Conservation (phyloP, 2,113 vertebrate species). For the Calidris pugnax region DNA sequence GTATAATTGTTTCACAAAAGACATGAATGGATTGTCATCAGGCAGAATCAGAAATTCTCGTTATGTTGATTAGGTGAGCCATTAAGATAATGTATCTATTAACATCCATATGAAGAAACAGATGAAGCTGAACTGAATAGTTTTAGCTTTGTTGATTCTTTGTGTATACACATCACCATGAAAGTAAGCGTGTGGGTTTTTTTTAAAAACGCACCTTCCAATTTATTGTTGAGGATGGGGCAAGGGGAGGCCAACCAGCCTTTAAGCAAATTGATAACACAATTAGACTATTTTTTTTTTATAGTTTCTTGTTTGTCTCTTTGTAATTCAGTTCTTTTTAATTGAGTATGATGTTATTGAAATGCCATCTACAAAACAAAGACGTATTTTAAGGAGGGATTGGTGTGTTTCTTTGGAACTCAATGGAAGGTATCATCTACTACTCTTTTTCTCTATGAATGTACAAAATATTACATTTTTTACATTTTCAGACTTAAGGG, state of each 20-base stretch:
- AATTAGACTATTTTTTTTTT: neutral
- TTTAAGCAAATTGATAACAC: slow-evolving; percentile 10
- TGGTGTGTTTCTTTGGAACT: neutral
- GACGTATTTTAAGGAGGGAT: neutral
- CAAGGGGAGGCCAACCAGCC: neutral
- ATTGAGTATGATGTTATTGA: neutral
- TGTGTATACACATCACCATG: neutral
- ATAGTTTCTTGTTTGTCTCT: neutral
- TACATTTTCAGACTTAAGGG: neutral
- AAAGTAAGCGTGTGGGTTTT: neutral
- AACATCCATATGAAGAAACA: neutral
- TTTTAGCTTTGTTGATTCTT: neutral
- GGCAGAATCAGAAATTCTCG: neutral
- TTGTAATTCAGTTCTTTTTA: slow-evolving; percentile 13
- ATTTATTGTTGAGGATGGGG: neutral
- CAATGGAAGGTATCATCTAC: neutral
- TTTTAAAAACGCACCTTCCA: neutral
- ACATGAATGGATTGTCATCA: neutral
- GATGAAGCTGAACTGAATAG: neutral
- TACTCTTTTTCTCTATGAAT: neutral
- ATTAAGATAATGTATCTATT: slow-evolving; percentile 19
- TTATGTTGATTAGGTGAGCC: neutral
- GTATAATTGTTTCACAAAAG: neutral
- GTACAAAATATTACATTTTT: neutral
- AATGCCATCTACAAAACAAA: neutral